These are phyloP conservation scores for Epinephelus cyanopodus DNA, from an alignment of 2,113 vertebrate genomes.

Conservation along the genomic window DNA sequence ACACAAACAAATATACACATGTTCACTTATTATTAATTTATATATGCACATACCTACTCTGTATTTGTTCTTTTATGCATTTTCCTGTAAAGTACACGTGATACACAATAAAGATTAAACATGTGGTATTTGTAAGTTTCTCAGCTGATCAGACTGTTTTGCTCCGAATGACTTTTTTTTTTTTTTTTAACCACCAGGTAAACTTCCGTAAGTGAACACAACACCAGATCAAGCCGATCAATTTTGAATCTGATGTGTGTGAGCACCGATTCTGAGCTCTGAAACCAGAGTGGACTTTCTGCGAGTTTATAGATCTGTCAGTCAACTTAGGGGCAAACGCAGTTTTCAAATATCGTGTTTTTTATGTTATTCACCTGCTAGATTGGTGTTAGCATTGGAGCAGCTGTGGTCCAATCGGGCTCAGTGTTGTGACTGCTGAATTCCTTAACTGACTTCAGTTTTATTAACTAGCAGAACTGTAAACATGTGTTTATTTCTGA, in stretches of 20 bases:
- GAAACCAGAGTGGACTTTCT: neutral
- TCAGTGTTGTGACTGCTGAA: neutral
- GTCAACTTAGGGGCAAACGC: neutral
- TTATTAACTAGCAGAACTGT: neutral
- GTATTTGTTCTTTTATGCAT: neutral
- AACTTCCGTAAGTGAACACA: neutral
- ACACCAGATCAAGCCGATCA: neutral
- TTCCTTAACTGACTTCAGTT: neutral
- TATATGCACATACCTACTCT: too few relatives aligned
- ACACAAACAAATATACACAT: too few relatives aligned
- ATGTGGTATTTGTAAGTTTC: neutral
- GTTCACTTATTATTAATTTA: too few relatives aligned
- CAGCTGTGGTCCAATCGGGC: neutral
- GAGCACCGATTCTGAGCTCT: neutral
- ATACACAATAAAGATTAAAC: neutral
- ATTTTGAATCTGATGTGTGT: neutral
- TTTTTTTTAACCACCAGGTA: neutral
- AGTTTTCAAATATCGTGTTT: neutral
- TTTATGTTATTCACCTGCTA: neutral
- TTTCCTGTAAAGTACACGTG: too few relatives aligned
- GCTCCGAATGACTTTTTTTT: neutral
- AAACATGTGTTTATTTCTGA: neutral
- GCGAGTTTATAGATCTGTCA: slow-evolving; percentile 16
- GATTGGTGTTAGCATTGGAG: neutral
- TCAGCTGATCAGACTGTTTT: neutral